Evolutionary conservation across 2,113 vertebrate species (phyloP), one percentile per base, ranked within the genome.

Genomic region (Coptodon bakossiorum): DNA sequence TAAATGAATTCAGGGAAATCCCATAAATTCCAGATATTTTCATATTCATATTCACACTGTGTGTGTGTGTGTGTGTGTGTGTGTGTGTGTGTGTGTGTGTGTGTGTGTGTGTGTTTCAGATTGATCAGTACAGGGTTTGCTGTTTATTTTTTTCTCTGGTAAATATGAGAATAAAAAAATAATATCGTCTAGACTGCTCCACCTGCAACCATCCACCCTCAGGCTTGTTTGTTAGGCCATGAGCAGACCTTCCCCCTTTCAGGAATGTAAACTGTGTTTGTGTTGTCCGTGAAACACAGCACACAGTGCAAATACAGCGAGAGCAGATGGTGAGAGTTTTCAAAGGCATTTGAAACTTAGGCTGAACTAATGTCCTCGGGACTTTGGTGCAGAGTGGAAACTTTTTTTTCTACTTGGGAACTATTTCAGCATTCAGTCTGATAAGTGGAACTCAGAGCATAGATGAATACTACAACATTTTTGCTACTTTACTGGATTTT

Each of bases 21-120:
- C 2, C 27, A 31, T 31, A 3, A 61, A 31, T 0, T 17, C 14
- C 14, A 61, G 57, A 6, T 61, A 61, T 10, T 31, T 61, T 61
- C 0, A 61, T 61, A 0, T 17, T 36, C 5, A 5, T 36, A 36
- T 36, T 36, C 7, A 36, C 5, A 22, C 22, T 22, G 1, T 27
- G 6, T 48, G 48, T 50, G 48, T 48, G 9, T 11, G 38, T 40
- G 56, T 56, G 0, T 57, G 12, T 59, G 1, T 27, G 6, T 48
- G 48, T 50, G 1, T 27, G 6, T 48, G 48, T 50, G 48, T 48
- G 43, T 6, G 40, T 16, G 45, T 50, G 54, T 57, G 7, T 36
- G 36, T 36, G 36, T 38, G 9, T 11, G 38, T 40, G 56, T 56
- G 0, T 57, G 12, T 59, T 29, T 29, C 13, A 29, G 3, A 59